Evolutionary conservation across 1,140 invertebrate genomes (phyloP).

Genomic region (Prorops nasuta): DNA sequence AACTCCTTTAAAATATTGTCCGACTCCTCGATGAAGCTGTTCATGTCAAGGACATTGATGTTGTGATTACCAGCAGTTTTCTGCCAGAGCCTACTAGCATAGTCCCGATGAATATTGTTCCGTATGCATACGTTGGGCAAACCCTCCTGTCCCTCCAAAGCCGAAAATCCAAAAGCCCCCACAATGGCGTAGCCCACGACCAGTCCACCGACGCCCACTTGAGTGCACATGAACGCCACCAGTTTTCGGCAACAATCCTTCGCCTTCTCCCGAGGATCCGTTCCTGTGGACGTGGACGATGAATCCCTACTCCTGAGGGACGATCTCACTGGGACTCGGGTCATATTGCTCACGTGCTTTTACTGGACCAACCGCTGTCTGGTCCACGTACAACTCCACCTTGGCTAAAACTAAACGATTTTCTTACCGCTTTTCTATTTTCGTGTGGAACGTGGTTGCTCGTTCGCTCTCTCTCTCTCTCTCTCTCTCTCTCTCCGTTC

Average conservation of each 20-base stretch:
- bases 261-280: conserved; percentile 68
- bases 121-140: conserved; percentile 38
- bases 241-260: conserved; percentile 83
- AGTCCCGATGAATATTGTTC: conserved; percentile 41
- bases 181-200: conserved; percentile 94
- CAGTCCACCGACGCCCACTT: conserved; percentile 91
- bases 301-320: conserved; percentile 68
- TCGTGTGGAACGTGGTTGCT: conserved; percentile 15
- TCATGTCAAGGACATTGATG: conserved; percentile 75
- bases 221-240: conserved; percentile 88
- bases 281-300: conserved; percentile 65
- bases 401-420: conserved; percentile 15
- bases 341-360: conserved; percentile 22
- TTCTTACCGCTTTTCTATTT: conserved; percentile 35
- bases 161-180: conserved; percentile 88
- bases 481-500: neutral
- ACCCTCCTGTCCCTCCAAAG: conserved; percentile 73
- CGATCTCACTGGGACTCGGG: conserved; percentile 37
- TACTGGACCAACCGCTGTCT: neutral
- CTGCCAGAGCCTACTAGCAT: conserved; percentile 69
- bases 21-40: conserved; percentile 68
- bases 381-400: conserved; percentile 19
- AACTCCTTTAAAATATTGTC: conserved; percentile 69
- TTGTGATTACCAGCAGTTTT: conserved; percentile 60
- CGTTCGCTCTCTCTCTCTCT: too few relatives aligned